These are phyloP conservation scores for Sinella curviseta DNA, from an alignment of 1,140 invertebrate species.

Conservation along the genomic window DNA sequence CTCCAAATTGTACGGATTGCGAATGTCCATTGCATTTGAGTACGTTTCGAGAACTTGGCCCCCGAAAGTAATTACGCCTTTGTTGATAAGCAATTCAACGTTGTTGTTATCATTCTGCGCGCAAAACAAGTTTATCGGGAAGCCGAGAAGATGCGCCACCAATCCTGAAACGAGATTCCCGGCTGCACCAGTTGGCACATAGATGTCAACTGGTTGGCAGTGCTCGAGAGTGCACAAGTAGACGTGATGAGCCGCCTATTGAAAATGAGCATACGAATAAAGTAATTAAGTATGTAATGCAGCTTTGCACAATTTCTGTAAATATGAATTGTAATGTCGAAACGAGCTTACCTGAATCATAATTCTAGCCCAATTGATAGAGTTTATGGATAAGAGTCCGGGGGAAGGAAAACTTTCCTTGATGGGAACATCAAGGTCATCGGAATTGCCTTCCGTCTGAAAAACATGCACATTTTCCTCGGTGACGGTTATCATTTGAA, in stretches of 20 bases:
- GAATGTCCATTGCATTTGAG: slow-evolving; percentile 59
- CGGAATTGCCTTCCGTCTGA: slow-evolving; percentile 57
- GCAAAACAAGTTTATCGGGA: slow-evolving; percentile 55
- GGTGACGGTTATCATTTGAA: slow-evolving; percentile 58
- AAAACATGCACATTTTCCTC: slow-evolving; percentile 58
- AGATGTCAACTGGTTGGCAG: slow-evolving; percentile 48
- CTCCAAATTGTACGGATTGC: slow-evolving; percentile 58
- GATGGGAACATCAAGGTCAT: slow-evolving; percentile 58
- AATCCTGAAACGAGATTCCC: slow-evolving; percentile 57
- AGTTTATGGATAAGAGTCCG: slow-evolving; percentile 56
- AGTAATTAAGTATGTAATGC: background rate
- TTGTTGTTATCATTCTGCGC: slow-evolving; percentile 57
- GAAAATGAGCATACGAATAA: background rate
- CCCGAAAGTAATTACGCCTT: slow-evolving; percentile 51
- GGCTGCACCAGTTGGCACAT: slow-evolving; percentile 58
- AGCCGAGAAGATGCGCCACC: slow-evolving; percentile 55
- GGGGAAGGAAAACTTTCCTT: slow-evolving; percentile 55
- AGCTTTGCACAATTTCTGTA: slow-evolving; percentile 7
- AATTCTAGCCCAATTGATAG: slow-evolving; percentile 60
- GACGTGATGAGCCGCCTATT: slow-evolving; percentile 55
- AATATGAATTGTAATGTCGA: background rate
- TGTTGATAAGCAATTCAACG: slow-evolving; percentile 52
- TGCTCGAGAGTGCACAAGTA: slow-evolving; percentile 55
- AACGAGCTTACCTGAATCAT: slow-evolving; percentile 57
- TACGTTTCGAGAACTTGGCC: slow-evolving; percentile 51